These are phyloP conservation scores for Drosophila eohydei DNA, from an alignment of 2,888 invertebrate species.

Conservation along the genomic window DNA sequence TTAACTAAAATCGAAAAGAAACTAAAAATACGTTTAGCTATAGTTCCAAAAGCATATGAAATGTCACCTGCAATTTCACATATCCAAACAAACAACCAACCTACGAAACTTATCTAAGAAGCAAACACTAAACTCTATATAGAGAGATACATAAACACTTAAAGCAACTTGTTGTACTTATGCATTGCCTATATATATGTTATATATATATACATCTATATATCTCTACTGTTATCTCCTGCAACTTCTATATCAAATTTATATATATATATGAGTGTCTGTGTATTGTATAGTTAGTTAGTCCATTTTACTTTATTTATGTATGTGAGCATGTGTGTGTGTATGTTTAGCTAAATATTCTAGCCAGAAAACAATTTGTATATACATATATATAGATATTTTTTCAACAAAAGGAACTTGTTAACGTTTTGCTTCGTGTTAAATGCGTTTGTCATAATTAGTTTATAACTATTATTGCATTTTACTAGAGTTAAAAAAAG, in stretches of 20 bases:
- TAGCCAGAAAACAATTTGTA: slow-evolving; percentile 43
- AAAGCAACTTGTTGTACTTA: slow-evolving; percentile 48
- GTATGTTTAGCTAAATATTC: slow-evolving; percentile 19
- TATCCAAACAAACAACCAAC: slow-evolving; percentile 35
- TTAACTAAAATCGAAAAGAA: neutral
- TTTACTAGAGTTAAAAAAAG: slow-evolving; percentile 52
- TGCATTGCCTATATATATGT: slow-evolving; percentile 13
- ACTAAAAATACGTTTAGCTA: slow-evolving; percentile 21
- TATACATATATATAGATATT: slow-evolving; percentile 37
- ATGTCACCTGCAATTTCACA: slow-evolving; percentile 52
- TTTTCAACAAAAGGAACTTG: slow-evolving; percentile 42
- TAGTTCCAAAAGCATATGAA: slow-evolving; percentile 42
- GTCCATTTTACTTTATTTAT: slow-evolving; percentile 41
- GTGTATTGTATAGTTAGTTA: slow-evolving; percentile 31
- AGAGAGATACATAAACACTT: slow-evolving; percentile 42
- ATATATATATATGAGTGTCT: slow-evolving; percentile 21
- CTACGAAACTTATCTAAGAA: slow-evolving; percentile 43
- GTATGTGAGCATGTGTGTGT: slow-evolving; percentile 21
- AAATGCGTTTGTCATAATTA: slow-evolving; percentile 42
- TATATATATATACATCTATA: slow-evolving; percentile 19
- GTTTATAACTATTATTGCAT: slow-evolving; percentile 59
- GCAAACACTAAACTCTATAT: slow-evolving; percentile 15
- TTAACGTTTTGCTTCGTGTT: slow-evolving; percentile 62
- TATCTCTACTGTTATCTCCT: slow-evolving; percentile 20
- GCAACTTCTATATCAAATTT: slow-evolving; percentile 31